Percentiles rank a stretch among this genome's conserved stretches.
phyloP scores from a whole-genome alignment of 2,888 invertebrate species.

The Platypus cylindrus region DNA sequence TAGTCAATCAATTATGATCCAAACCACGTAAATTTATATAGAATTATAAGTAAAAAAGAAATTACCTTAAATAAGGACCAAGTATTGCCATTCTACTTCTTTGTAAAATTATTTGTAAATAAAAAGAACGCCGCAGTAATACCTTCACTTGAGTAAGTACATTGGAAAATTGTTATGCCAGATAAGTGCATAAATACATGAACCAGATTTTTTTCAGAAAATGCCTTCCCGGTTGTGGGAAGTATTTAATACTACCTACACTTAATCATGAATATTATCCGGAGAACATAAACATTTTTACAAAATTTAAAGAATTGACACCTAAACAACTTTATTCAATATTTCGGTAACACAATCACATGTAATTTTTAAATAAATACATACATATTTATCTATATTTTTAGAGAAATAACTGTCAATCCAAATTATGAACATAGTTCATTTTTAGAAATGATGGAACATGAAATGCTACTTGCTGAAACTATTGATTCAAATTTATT shows the following conservation, averaged over 20 bases:
- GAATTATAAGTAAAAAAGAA: constrained; percentile 48
- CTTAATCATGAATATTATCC: constrained; percentile 20
- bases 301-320: constrained; percentile 55
- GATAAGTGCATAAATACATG: constrained; percentile 1
- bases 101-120: constrained; percentile 50
- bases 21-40: constrained; percentile 48
- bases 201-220: constrained; percentile 35
- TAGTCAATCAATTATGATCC: constrained; percentile 30
- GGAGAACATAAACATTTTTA: constrained; percentile 55
- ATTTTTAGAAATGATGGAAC: constrained; percentile 52
- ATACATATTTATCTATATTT: constrained; percentile 12
- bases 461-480: constrained; percentile 41
- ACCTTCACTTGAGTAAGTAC: constrained; percentile 59
- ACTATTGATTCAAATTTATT: constrained; percentile 25
- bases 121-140: constrained; percentile 49
- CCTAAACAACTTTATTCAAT: constrained; percentile 50
- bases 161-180: background rate
- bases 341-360: constrained; percentile 51
- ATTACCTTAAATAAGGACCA: constrained; percentile 38
- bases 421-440: constrained; percentile 53
- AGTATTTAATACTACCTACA: constrained; percentile 23
- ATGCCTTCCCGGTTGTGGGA: constrained; percentile 62
- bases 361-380: constrained; percentile 43
- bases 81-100: constrained; percentile 54
- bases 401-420: constrained; percentile 41